These are phyloP conservation scores for Aphrophora alni DNA, from an alignment of 2,888 invertebrate species.

Conservation along the genomic window DNA sequence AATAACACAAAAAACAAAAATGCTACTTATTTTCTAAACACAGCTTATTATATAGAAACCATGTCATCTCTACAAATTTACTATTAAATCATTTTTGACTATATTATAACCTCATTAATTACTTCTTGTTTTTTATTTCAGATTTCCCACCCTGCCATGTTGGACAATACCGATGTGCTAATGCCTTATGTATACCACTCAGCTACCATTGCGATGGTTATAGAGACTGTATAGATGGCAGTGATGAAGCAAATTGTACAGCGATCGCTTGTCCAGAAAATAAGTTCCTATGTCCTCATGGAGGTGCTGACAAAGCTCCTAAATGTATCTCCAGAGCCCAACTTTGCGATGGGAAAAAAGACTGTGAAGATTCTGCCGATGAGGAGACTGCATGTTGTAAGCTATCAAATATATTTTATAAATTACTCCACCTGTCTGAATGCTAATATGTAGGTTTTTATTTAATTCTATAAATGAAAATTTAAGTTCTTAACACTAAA, in stretches of 20 bases:
- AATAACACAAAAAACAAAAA: no score
- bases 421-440: no score
- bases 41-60: no score
- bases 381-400: conserved; percentile 89
- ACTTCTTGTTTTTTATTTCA: conserved; percentile 55
- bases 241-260: conserved; percentile 88
- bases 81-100: no score
- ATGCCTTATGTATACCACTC: conserved; percentile 90
- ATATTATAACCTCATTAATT: no score
- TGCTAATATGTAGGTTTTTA: no score
- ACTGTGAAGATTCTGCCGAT: conserved; percentile 92
- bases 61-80: no score
- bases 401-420: no score
- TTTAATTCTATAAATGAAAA: no score
- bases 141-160: conserved; percentile 88
- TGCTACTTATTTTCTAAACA: no score
- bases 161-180: conserved; percentile 91
- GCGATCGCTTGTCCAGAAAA: conserved; percentile 87
- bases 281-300: conserved; percentile 88
- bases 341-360: conserved; percentile 88
- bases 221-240: conserved; percentile 90
- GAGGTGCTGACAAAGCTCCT: conserved; percentile 72
- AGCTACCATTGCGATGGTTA: conserved; percentile 86
- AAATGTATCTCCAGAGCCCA: conserved; percentile 88
- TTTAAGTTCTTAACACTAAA: no score